A percentile compares a stretch with the other conserved stretches of the same genome.
phyloP scores from a whole-genome alignment of 2,113 vertebrate species.

The Phyllostomus discolor region DNA sequence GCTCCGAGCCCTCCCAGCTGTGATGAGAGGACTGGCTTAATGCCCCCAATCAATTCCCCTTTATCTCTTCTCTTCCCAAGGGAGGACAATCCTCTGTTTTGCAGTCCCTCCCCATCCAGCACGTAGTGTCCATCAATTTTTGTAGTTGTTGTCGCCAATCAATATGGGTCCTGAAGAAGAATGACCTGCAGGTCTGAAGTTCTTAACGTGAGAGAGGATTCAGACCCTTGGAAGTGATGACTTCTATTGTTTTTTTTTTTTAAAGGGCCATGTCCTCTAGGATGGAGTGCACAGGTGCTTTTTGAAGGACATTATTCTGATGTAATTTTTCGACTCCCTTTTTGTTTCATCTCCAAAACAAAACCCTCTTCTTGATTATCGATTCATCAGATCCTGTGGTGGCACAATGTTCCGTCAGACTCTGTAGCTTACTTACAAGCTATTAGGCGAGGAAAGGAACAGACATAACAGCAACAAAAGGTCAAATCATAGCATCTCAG shows the following conservation, averaged over 20 bases:
- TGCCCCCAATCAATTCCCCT: not conserved
- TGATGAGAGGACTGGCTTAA: not conserved
- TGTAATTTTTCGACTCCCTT: not conserved
- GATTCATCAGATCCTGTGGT: not conserved
- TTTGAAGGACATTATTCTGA: not conserved
- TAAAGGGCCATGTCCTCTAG: not conserved
- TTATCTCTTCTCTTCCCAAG: constrained; percentile 2
- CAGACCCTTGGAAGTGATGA: not conserved
- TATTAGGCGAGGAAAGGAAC: not conserved
- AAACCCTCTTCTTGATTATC: not conserved
- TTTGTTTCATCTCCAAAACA: not conserved
- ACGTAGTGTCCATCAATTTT: not conserved
- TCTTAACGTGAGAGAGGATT: not conserved
- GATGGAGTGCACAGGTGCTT: accelerated
- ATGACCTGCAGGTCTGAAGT: not conserved
- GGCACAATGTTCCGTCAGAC: not conserved
- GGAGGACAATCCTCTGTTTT: not conserved
- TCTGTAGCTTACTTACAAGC: not conserved
- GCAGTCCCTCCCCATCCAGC: not conserved
- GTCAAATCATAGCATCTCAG: not conserved
- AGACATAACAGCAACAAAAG: not conserved
- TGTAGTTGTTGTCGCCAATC: not conserved
- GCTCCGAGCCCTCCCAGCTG: not conserved
- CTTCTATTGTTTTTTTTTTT: not conserved
- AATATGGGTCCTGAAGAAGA: not conserved